Evolutionary conservation across 1,140 invertebrate genomes (phyloP), one percentile per base, ranked within the genome.

Genomic region (Bombyx mandarina): DNA sequence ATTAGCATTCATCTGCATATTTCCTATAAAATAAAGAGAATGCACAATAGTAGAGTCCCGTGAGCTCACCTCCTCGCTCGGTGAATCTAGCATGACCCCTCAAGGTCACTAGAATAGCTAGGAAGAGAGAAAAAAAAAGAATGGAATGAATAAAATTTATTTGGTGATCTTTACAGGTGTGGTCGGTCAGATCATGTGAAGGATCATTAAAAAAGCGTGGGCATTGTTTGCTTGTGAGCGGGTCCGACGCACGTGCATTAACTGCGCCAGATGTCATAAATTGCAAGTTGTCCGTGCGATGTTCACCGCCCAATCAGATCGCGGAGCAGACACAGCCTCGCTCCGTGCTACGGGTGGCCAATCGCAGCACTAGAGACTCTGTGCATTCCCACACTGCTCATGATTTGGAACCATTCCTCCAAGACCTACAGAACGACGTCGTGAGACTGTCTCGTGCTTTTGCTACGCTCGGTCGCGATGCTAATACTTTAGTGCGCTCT

Each of bases 101-200:
- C 2, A 5, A 35, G 26, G 26, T 35, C 26, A 35, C 4, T 35
- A 35, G 26, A 35, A 35, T 35, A 35, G 4, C 2, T 35, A 35
- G 26, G 26, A 3, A 35, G 26, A 35, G 12, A 18, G 0, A 18
- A 18, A 18, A 18, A 18, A 18, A 18, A 18, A 18, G 0, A 35
- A 35, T 35, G 26, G 26, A 35, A 35, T 3, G 9, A 53, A 53
- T 53, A 42, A 43, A 53, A 54, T 44, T 35, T 5, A 35, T 35
- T 35, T 35, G 26, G 26, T 35, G 26, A 35, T 35, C 26, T 45
- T 55, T 61, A 12, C 58, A 86, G 83, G 83, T 86, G 9, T 84
- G 79, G 79, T 84, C 83, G 3, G 81, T 84, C 4, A 66, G 78
- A 63, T 77, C 79, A 8, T 86, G 83, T 53, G 81, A 86, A 63